phyloP scores from a whole-genome alignment of 2,797 vertebrate species.

The Philypnodon macrostomus region DNA sequence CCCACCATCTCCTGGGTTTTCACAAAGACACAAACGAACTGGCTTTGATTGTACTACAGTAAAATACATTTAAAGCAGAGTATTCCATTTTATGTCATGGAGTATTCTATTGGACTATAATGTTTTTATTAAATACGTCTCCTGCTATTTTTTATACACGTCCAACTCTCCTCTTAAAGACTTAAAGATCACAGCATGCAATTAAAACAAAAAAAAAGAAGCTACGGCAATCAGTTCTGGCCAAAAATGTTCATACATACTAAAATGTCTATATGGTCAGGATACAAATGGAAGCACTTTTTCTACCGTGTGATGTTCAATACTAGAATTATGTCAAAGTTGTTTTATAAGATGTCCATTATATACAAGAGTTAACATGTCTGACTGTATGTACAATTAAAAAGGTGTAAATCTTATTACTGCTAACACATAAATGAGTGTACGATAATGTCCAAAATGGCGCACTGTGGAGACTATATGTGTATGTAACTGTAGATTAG shows the following conservation, averaged over 20 bases:
- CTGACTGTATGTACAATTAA: slow-evolving; percentile 71
- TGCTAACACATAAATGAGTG: slow-evolving; percentile 68
- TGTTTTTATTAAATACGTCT: slow-evolving; percentile 41
- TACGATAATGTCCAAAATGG: slow-evolving; percentile 48
- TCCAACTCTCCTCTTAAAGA: background rate
- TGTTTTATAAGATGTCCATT: slow-evolving; percentile 72
- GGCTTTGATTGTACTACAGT: slow-evolving; percentile 68
- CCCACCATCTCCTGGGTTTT: slow-evolving; percentile 26
- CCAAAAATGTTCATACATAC: slow-evolving; percentile 34
- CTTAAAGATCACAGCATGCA: slow-evolving; percentile 56
- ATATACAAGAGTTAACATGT: slow-evolving; percentile 56
- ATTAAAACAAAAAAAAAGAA: slow-evolving; percentile 8
- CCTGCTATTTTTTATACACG: slow-evolving; percentile 28
- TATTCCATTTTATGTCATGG: slow-evolving; percentile 27
- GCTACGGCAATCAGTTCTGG: slow-evolving; percentile 40
- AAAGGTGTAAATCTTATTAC: slow-evolving; percentile 79
- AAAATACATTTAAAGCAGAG: slow-evolving; percentile 46
- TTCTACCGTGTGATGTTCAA: slow-evolving; percentile 74
- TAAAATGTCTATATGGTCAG: slow-evolving; percentile 46
- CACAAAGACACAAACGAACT: slow-evolving; percentile 46
- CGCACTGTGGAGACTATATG: slow-evolving; percentile 57
- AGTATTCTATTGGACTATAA: slow-evolving; percentile 34
- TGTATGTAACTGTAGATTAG: slow-evolving; percentile 63
- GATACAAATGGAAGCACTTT: slow-evolving; percentile 74
- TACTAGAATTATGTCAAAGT: slow-evolving; percentile 63